phyloP scores from a whole-genome alignment of 2,113 vertebrate species.

The Trematomus loennbergii region DNA sequence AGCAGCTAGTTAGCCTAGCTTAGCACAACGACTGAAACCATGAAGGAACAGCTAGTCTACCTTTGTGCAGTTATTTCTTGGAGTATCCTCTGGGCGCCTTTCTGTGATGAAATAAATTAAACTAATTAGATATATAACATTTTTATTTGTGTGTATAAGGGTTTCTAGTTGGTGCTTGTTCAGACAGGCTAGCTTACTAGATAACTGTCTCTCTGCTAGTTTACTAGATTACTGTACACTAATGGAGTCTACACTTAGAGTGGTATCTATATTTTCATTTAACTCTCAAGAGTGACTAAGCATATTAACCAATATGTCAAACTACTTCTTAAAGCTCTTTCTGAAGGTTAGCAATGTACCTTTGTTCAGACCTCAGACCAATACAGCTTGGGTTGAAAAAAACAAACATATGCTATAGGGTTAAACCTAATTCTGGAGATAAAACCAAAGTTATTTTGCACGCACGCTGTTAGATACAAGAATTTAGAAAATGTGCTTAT shows the following conservation, averaged over 20 bases:
- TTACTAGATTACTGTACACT: not conserved
- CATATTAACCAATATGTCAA: not conserved
- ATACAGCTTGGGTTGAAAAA: not conserved
- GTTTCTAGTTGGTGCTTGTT: not conserved
- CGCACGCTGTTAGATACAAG: not conserved
- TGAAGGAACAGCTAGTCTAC: not conserved
- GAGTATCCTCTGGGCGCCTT: not conserved
- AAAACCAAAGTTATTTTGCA: not conserved
- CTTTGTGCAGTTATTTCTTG: not conserved
- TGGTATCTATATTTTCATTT: not conserved
- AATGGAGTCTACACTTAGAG: not conserved
- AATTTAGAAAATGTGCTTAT: not conserved
- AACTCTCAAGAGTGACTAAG: not conserved
- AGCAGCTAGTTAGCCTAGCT: not conserved
- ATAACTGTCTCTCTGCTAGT: not conserved
- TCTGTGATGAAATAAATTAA: not conserved
- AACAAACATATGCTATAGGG: not conserved
- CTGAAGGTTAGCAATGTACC: not conserved
- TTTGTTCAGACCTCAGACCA: not conserved
- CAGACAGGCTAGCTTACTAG: not conserved
- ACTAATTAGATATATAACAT: not conserved
- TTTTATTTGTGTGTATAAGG: too few species aligned
- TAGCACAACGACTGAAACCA: constrained; percentile 1
- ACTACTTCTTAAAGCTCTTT: not conserved
- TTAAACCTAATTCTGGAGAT: not conserved